A percentile compares a stretch with the other conserved stretches of the same genome.
Conservation (phyloP, 2,797 vertebrate genomes). For the Enoplosus armatus region DNA sequence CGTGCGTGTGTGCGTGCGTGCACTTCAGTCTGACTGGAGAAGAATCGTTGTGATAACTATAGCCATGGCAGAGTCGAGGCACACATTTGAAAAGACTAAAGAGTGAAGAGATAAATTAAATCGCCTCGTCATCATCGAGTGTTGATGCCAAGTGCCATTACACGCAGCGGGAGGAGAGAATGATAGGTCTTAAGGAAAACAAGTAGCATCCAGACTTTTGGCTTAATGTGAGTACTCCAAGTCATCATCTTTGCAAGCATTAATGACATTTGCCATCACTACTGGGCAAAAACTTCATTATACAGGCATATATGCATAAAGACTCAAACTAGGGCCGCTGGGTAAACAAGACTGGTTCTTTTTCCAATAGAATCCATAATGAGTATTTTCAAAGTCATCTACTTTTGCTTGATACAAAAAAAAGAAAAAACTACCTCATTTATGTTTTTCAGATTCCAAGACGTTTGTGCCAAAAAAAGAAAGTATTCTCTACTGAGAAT, state of each 20-base stretch:
- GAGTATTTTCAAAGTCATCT: constrained; percentile 64
- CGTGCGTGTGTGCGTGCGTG: background rate
- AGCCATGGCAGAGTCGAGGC: constrained; percentile 45
- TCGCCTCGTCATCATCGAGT: constrained; percentile 61
- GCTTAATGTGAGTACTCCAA: constrained; percentile 74
- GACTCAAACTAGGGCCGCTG: constrained; percentile 62
- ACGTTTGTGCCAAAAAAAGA: background rate
- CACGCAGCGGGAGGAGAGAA: constrained; percentile 68
- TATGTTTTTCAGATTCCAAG: constrained; percentile 11
- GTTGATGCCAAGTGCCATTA: constrained; percentile 74
- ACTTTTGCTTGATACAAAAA: constrained; percentile 38
- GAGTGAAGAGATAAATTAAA: constrained; percentile 71
- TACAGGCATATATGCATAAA: constrained; percentile 69
- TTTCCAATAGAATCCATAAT: constrained; percentile 66
- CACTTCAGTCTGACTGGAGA: constrained; percentile 41
- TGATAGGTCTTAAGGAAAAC: constrained; percentile 72
- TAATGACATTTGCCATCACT: constrained; percentile 81
- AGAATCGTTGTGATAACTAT: constrained; percentile 59
- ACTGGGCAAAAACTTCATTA: constrained; percentile 77
- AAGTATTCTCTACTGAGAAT: background rate
- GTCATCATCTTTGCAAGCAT: constrained; percentile 73
- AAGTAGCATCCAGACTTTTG: constrained; percentile 62
- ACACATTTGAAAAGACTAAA: constrained; percentile 65
- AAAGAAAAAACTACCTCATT: constrained; percentile 4
- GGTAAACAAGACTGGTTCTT: constrained; percentile 63